These are phyloP conservation scores for Drosophila nigricruria DNA, from an alignment of 2,888 invertebrate species.

Conservation along the genomic window DNA sequence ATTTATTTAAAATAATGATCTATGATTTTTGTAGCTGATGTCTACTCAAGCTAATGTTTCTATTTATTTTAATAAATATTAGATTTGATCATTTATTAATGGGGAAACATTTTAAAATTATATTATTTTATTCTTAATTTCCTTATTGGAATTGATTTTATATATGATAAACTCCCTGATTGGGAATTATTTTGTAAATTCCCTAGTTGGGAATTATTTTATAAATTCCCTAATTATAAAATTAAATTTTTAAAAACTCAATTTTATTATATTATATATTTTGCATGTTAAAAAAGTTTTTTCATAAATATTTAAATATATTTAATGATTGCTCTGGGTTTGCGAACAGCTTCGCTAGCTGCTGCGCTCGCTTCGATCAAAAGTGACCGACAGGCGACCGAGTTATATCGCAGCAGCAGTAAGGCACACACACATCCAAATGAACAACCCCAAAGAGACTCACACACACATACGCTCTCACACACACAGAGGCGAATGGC, in stretches of 20 bases:
- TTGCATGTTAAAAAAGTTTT: too few species aligned
- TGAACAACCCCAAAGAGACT: conserved; percentile 51
- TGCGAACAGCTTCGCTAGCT: conserved; percentile 10
- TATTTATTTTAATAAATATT: neutral
- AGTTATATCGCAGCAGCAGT: conserved; percentile 50
- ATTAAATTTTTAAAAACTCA: neutral
- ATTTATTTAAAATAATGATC: neutral
- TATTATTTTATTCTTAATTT: too few species aligned
- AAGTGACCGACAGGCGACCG: conserved; percentile 57
- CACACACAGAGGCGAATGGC: conserved; percentile 38
- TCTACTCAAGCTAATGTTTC: neutral
- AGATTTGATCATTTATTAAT: neutral
- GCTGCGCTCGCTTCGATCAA: conserved; percentile 59
- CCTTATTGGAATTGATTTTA: too few species aligned
- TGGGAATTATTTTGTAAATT: too few species aligned
- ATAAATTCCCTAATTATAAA: too few species aligned
- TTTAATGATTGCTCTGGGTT: conserved; percentile 4
- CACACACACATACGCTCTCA: conserved; percentile 31
- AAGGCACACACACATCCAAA: conserved; percentile 3
- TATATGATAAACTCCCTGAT: too few species aligned
- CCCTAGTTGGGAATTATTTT: neutral
- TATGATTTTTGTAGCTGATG: neutral
- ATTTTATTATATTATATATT: neutral
- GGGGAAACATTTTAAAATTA: neutral
- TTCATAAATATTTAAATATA: neutral